Evolutionary conservation across 2,888 invertebrate genomes (phyloP), one percentile per base, ranked within the genome.

Genomic region (Metopia argyrocephala): DNA sequence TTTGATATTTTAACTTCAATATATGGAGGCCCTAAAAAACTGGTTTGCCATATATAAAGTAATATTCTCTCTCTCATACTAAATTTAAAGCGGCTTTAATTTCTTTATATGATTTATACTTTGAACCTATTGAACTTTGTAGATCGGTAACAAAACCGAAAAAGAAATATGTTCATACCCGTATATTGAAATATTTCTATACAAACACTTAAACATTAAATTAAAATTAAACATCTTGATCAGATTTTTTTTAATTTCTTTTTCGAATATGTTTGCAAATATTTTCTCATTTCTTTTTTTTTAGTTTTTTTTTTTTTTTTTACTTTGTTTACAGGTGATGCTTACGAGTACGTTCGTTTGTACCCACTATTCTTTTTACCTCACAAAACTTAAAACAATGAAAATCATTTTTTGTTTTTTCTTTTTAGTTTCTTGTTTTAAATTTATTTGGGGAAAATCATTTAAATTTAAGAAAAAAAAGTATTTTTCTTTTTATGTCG

Each of bases 121-220:
- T 71, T 78, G 70, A 70, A 69, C 50, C 64, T 28, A 52, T 76
- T 57, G 64, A 70, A 70, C 50, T 59, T 59, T 45, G 64, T 76
- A 69, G 45, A 12, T 68, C 71, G 46, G 27, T 70, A 31, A 50
- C 76, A 27, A 59, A 64, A 15, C 9, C 1, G 15, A 38, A 38
- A 38, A 12, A 31, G 2, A 31, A 31, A 31, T 12, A 7, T 18
- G 27, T n/a, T 23, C 18, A 31, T 0, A 50, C 28, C 12, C 5
- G 48, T 21, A 56, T 9, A 28, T 25, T 46, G n/a, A 23, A 7
- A 45, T 38, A 12, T 3, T 38, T 15, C 38, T 38, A 9, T 38
- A 38, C 15, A 12, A 15, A 38, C 12, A 12, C 3, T 12, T 38
- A 38, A 31, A 45, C 4, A 21, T 21, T 54, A 27, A 56, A 7